Evolutionary conservation across 1,140 invertebrate species (phyloP).

Genomic region (Penaeus chinensis): DNA sequence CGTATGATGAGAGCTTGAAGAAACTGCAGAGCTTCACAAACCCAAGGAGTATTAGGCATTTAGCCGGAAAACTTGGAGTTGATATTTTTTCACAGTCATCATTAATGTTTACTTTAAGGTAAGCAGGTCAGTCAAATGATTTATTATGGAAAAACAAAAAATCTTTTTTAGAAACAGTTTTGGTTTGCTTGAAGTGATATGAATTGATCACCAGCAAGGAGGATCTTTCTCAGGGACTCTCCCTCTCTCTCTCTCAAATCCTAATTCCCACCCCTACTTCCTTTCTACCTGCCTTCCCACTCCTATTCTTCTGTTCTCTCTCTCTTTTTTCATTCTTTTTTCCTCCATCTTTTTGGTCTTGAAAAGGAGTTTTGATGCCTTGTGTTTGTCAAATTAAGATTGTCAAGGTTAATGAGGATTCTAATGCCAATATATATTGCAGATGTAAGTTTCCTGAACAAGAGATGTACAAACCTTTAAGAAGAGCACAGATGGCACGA

Average conservation of each 20-base stretch:
- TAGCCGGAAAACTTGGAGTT: conserved; percentile 79
- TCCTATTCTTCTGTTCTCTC: no score
- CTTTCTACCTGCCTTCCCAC: no score
- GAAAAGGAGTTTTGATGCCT: no score
- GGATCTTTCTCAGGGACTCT: no score
- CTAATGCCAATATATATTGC: not conserved
- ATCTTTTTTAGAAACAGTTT: conserved; percentile 76
- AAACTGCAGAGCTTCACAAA: conserved; percentile 90
- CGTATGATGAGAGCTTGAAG: conserved; percentile 85
- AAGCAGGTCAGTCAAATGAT: conserved; percentile 20
- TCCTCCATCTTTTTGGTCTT: no score
- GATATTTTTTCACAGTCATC: conserved; percentile 76
- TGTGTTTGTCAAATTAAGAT: not conserved
- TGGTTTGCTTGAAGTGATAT: no score
- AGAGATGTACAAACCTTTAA: conserved; percentile 68
- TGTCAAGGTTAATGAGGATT: no score
- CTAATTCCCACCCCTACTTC: no score
- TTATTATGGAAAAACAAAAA: conserved; percentile 72
- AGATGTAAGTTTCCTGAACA: conserved; percentile 40
- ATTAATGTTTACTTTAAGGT: conserved; percentile 72
- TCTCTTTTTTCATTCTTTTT: no score
- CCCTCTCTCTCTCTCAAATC: no score
- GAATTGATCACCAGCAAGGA: conserved; percentile 76
- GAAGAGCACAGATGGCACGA: conserved; percentile 89
- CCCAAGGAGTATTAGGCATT: conserved; percentile 85